These are phyloP conservation scores for Anas platyrhynchos DNA, from an alignment of 2,113 vertebrate species.

Conservation along the genomic window DNA sequence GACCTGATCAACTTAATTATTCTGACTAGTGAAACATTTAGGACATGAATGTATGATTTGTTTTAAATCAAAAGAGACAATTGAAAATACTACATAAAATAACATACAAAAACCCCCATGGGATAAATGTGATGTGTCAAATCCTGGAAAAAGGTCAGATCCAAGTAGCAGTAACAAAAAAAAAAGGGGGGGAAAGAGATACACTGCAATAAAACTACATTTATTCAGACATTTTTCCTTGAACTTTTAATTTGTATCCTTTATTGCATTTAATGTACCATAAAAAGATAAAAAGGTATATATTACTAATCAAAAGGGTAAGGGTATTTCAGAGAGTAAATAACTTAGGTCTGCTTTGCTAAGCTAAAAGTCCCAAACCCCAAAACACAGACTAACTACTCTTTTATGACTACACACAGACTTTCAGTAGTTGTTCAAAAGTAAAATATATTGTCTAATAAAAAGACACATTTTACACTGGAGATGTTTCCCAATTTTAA, in stretches of 20 bases:
- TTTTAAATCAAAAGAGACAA: constrained; percentile 74
- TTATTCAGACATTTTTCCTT: not conserved
- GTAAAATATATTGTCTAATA: not conserved
- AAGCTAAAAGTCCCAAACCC: not conserved
- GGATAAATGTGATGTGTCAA: not conserved
- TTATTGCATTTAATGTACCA: not conserved
- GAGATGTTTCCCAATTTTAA: not conserved
- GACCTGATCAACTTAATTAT: constrained; percentile 83
- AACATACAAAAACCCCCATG: constrained; percentile 6
- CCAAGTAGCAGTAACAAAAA: not conserved
- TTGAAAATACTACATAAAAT: constrained; percentile 60
- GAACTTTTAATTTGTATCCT: not conserved
- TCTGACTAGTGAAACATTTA: constrained; percentile 79
- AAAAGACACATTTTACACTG: not conserved
- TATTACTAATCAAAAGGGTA: constrained; percentile 9
- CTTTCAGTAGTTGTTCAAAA: not conserved
- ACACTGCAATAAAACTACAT: not conserved
- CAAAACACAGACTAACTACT: not conserved
- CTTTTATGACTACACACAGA: not conserved
- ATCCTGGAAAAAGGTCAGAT: constrained; percentile 36
- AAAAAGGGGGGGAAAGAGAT: not conserved
- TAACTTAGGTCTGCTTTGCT: not conserved
- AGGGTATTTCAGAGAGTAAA: constrained; percentile 18
- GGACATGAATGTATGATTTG: constrained; percentile 74
- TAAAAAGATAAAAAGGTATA: not conserved